Conservation (phyloP, 2,113 vertebrate genomes). For the Buteo buteo region DNA sequence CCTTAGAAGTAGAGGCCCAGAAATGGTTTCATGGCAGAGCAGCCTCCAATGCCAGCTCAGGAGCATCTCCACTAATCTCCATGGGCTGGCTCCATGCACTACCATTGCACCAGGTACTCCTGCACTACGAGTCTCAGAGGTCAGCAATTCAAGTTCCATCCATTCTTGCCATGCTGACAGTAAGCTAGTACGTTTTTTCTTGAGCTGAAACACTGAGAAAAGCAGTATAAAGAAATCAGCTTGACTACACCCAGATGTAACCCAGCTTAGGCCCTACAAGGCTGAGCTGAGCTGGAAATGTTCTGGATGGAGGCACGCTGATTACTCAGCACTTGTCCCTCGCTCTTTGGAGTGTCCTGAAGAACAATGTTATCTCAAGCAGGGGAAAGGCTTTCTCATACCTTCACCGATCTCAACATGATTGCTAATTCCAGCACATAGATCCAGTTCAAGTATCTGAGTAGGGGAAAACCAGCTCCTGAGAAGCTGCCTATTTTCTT, state of each 20-base stretch:
- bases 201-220: background rate
- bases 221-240: background rate
- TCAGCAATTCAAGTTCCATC: background rate
- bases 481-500: background rate
- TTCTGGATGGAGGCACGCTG: background rate
- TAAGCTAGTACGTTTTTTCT: background rate
- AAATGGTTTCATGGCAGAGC: background rate
- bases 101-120: background rate
- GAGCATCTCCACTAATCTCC: background rate
- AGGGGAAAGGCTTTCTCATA: background rate
- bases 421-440: background rate
- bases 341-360: background rate
- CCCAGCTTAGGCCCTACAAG: background rate
- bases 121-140: accelerated
- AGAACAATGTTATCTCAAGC: background rate
- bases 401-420: background rate
- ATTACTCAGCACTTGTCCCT: background rate
- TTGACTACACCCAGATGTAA: background rate
- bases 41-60: background rate
- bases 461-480: background rate
- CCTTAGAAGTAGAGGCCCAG: background rate
- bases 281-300: background rate
- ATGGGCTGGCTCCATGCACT: background rate
- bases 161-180: background rate
- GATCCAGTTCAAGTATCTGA: background rate